These are phyloP conservation scores for Sebastes schlegelii DNA, from an alignment of 2,113 vertebrate species.

Conservation along the genomic window DNA sequence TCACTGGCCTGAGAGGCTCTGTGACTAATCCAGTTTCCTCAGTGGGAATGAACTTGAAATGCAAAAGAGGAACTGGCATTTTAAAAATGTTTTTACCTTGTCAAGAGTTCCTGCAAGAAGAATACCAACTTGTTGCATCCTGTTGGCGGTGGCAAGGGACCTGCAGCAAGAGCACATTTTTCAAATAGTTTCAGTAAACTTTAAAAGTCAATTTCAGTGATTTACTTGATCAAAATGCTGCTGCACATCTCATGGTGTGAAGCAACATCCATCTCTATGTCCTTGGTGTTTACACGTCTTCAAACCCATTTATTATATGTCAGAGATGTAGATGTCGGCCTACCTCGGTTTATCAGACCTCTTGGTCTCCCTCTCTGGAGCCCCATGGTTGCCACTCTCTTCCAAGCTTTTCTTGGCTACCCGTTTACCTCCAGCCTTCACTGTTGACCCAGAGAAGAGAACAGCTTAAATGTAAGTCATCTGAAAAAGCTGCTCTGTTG, in stretches of 20 bases:
- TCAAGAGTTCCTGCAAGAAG: constrained; percentile 86
- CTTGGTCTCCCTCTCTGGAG: constrained; percentile 85
- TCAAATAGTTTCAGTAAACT: neutral
- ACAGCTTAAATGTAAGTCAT: neutral
- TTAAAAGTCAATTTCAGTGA: neutral
- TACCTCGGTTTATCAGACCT: constrained; percentile 88
- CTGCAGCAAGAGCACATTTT: constrained; percentile 73
- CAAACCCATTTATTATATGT: neutral
- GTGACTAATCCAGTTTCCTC: neutral
- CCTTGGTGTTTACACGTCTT: neutral
- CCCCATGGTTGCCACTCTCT: constrained; percentile 77
- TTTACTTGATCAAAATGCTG: neutral
- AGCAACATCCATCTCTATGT: neutral
- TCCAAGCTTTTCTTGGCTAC: constrained; percentile 88
- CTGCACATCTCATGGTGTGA: neutral
- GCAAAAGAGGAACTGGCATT: neutral
- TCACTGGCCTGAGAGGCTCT: neutral
- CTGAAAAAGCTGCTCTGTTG: neutral
- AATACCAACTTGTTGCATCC: constrained; percentile 85
- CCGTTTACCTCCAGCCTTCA: constrained; percentile 92
- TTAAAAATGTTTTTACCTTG: constrained; percentile 85
- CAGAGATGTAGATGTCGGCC: neutral
- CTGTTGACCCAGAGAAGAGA: constrained; percentile 70
- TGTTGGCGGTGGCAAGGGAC: constrained; percentile 76
- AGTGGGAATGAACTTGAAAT: neutral